These are phyloP conservation scores for Ladona fulva DNA, from an alignment of 1,140 invertebrate genomes.

Conservation along the genomic window DNA sequence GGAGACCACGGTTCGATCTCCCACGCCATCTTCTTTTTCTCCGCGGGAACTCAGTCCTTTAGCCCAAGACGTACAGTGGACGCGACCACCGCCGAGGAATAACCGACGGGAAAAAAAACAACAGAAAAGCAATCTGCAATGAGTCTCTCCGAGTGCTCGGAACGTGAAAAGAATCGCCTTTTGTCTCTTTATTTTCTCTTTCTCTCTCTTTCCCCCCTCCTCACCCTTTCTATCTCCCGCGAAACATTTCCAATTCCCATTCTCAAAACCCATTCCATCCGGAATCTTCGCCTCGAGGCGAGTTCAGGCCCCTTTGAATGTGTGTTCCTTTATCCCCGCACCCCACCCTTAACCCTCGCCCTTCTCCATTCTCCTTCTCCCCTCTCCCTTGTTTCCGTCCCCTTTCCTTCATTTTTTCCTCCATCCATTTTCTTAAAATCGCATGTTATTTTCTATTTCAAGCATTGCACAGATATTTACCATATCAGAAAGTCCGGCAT, in stretches of 20 bases:
- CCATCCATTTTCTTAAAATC: too few relatives aligned
- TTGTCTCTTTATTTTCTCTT: not conserved
- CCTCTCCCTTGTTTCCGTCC: not conserved
- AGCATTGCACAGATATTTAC: too few relatives aligned
- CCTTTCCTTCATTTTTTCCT: not conserved
- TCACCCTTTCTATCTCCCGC: not conserved
- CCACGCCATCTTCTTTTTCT: not conserved
- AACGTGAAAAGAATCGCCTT: constrained; percentile 1
- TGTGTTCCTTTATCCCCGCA: not conserved
- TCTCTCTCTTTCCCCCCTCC: not conserved
- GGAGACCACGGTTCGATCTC: not conserved
- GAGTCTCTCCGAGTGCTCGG: not conserved
- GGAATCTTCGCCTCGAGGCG: not conserved
- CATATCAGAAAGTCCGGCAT: too few relatives aligned
- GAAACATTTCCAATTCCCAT: constrained; percentile 9
- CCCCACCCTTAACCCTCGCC: constrained; percentile 4
- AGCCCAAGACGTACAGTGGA: not conserved
- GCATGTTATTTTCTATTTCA: too few relatives aligned
- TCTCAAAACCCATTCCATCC: not conserved
- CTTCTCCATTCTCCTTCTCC: not conserved
- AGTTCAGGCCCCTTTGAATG: not conserved
- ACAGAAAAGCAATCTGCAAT: constrained; percentile 1
- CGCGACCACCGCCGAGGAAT: too few relatives aligned
- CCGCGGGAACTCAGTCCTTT: not conserved
- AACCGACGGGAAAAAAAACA: not conserved